Percentiles rank a stretch among this genome's conserved stretches.
These are phyloP conservation scores for Triplophysa tibetana DNA, from an alignment of 2,113 vertebrate species.

Conservation along the genomic window DNA sequence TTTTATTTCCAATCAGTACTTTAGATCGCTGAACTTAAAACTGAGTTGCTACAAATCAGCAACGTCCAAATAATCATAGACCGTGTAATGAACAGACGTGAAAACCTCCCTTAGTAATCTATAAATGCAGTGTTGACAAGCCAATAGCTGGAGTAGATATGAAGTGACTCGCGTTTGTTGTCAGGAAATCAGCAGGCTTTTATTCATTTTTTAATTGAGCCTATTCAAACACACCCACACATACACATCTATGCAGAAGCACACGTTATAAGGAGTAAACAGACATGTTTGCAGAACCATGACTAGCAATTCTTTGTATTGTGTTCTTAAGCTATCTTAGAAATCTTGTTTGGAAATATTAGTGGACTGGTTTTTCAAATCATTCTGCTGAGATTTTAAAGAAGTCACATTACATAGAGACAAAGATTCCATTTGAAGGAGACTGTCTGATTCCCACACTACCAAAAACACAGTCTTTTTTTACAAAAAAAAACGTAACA, in stretches of 20 bases:
- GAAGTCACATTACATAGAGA: too few species aligned
- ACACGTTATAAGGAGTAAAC: conserved; percentile 4
- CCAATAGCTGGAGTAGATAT: neutral
- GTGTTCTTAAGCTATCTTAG: conserved; percentile 15
- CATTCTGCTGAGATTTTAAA: too few species aligned
- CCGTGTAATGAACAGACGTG: neutral
- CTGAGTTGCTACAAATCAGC: neutral
- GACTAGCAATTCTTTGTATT: conserved; percentile 33
- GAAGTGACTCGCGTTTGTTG: neutral
- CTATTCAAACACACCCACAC: conserved; percentile 35
- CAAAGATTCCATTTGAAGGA: too few species aligned
- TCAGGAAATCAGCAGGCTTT: neutral
- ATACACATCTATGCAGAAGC: neutral
- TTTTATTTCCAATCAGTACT: neutral
- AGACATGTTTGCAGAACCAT: conserved; percentile 6
- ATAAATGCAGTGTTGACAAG: neutral
- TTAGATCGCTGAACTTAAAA: neutral
- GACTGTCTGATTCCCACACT: too few species aligned
- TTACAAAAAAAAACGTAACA: too few species aligned
- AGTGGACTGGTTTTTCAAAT: neutral
- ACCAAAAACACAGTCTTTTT: too few species aligned
- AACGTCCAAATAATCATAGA: neutral
- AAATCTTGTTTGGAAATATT: conserved; percentile 15
- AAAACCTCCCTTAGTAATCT: neutral
- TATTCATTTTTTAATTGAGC: conserved; percentile 11